Percentiles rank a stretch among this genome's conserved stretches.
These are phyloP conservation scores for Bagarius yarrelli DNA, from an alignment of 2,113 vertebrate genomes.

Conservation along the genomic window DNA sequence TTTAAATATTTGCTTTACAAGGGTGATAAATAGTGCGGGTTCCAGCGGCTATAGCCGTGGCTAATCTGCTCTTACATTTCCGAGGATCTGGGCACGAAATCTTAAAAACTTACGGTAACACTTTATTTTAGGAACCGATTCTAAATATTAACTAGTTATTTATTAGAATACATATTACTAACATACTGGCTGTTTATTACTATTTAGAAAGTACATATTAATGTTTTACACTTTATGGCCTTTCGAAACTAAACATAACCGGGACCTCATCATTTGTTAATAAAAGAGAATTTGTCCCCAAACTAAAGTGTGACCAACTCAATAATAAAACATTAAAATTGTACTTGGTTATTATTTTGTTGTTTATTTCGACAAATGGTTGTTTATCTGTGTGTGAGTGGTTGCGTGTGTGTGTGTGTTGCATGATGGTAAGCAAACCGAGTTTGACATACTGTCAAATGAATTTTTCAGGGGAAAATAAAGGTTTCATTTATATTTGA, in stretches of 20 bases:
- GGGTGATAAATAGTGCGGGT: conserved; percentile 34
- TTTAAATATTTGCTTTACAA: conserved; percentile 40
- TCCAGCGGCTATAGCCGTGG: conserved; percentile 8
- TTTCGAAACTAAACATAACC: no score
- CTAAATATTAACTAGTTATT: no score
- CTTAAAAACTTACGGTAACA: not conserved
- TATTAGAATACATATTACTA: no score
- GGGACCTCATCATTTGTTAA: no score
- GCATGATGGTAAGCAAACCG: not conserved
- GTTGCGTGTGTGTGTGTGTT: not conserved
- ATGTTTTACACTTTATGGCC: no score
- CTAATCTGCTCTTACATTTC: conserved; percentile 16
- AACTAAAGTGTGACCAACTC: no score
- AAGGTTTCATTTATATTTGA: not conserved
- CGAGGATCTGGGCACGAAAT: not conserved
- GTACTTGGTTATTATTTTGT: not conserved
- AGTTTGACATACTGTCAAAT: conserved; percentile 3
- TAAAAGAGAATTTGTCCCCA: no score
- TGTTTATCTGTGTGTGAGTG: no score
- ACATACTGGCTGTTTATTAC: no score
- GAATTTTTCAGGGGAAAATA: not conserved
- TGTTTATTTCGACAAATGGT: no score
- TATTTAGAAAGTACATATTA: no score
- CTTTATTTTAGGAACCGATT: no score
- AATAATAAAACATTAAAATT: not conserved